Base-by-base conservation (phyloP, 2,113 vertebrate species). In the Oostethus manadensis region DNA sequence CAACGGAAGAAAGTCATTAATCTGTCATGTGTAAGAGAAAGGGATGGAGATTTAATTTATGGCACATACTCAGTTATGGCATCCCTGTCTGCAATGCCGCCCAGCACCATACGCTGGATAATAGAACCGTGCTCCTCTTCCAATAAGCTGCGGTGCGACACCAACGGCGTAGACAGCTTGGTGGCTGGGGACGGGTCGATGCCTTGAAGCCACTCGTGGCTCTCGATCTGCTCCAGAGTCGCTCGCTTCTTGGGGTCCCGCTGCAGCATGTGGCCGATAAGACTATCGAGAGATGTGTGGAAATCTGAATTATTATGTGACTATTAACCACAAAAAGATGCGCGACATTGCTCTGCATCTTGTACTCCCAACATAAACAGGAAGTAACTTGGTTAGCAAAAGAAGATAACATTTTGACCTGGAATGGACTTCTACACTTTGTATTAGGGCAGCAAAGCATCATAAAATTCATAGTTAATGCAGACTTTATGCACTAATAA, bases 111-210 rank as follows among this genome's bases (percentile, higher is more conserved):
- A 63, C 96, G 94, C 59, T 99, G 97, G 54, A 99, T 93, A 78
- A 98, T 99, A 64, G 94, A 91, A 75, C 95, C 93, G 83, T 99
- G 97, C 61, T 99, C 97, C 65, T 98, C 96, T 65, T 99, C 97
- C 0, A 94, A 98, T 35, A 99, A 89, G 38, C 94, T 98, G 82
- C 96, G 96, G 68, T 99, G 93, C 0, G 97, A 99, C 64, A 99
- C 96, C 0, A 99, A 89, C 20, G 97, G 97, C 68, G 95, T 97
- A 78, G 93, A 98, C 61, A 91, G 94, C 84, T 98, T 99, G 0
- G 93, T 98, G 66, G 97, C 96, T 3, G 97, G 97, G 11, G 97
- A 99, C 1, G 97, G 97, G 82, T 99, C 97, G 11, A 99, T 94
- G 10, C 97, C 97, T 80, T 93, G 94, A 9, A 99, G 93, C 97